Evolutionary conservation across 64 coral and sea anemone genomes (phyloP).

Genomic region (Hydrozoanthus tunicans): DNA sequence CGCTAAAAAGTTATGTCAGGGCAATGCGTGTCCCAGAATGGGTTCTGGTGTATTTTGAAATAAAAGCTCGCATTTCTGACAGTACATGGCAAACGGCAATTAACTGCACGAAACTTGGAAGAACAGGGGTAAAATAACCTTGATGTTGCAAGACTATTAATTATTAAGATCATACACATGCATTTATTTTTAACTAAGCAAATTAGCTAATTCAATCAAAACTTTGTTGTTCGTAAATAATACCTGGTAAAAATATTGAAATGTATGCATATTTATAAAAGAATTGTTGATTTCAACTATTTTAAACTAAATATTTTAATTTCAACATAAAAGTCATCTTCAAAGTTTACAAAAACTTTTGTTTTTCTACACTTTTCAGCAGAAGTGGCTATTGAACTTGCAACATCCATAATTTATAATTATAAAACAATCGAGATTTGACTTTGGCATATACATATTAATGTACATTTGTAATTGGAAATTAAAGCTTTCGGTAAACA

Average conservation of each 20-base stretch:
- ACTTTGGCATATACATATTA: background rate
- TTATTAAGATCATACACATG: constrained; percentile 14
- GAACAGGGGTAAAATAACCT: constrained; percentile 37
- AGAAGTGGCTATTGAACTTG: background rate
- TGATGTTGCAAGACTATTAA: background rate
- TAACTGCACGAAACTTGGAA: constrained; percentile 24
- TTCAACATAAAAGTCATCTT: background rate
- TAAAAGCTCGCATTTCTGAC: constrained; percentile 37
- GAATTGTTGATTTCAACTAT: background rate
- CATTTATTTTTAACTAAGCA: background rate
- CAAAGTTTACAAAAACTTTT: background rate
- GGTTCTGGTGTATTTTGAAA: constrained; percentile 43
- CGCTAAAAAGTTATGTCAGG: background rate
- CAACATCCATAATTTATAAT: constrained; percentile 1
- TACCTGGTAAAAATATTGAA: background rate
- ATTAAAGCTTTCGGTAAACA: no score
- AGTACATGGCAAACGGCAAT: constrained; percentile 13
- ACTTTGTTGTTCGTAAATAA: background rate
- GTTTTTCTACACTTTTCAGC: background rate
- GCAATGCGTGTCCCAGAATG: constrained; percentile 62
- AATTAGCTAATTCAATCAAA: background rate
- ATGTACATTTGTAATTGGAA: background rate
- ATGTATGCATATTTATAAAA: background rate
- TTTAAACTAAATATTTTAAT: background rate
- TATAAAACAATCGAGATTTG: background rate